A percentile compares a stretch with the other conserved stretches of the same genome.
These are phyloP conservation scores for Uloborus plumipes DNA, from an alignment of 2,888 invertebrate genomes.

Conservation along the genomic window DNA sequence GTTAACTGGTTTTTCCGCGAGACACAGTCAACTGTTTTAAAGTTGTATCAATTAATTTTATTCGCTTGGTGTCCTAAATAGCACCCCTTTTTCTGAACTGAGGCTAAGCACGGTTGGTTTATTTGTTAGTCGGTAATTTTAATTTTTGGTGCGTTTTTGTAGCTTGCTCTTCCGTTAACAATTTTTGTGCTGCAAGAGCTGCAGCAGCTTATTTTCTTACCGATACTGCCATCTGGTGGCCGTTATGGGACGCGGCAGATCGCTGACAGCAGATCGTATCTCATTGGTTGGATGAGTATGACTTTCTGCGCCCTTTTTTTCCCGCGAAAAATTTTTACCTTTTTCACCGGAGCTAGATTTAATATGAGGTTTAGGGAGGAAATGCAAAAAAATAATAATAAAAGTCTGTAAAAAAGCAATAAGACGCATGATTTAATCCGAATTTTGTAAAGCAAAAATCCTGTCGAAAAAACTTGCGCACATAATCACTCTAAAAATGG, in stretches of 20 bases:
- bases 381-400: slow-evolving; percentile 22
- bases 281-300: slow-evolving; percentile 43
- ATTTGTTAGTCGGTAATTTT: slow-evolving; percentile 63
- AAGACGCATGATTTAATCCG: slow-evolving; percentile 58
- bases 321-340: slow-evolving; percentile 40
- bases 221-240: slow-evolving; percentile 61
- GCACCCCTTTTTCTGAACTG: slow-evolving; percentile 20
- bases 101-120: slow-evolving; percentile 55
- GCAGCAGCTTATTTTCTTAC: slow-evolving; percentile 34
- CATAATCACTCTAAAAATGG: slow-evolving; percentile 39
- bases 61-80: slow-evolving; percentile 58
- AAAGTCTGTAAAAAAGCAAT: slow-evolving; percentile 50
- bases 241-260: slow-evolving; percentile 34
- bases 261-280: slow-evolving; percentile 56
- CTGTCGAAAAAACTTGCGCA: slow-evolving; percentile 28
- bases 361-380: slow-evolving; percentile 47
- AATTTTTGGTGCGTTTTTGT: slow-evolving; percentile 59
- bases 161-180: slow-evolving; percentile 48
- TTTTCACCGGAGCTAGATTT: slow-evolving; percentile 49
- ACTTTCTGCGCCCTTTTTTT: slow-evolving; percentile 30
- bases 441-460: slow-evolving; percentile 52
- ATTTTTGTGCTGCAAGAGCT: slow-evolving; percentile 26
- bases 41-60: slow-evolving; percentile 65
- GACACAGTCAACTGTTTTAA: slow-evolving; percentile 57
- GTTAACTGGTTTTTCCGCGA: slow-evolving; percentile 26